Percentiles rank a stretch among this genome's conserved stretches.
Conservation (phyloP, 2,888 invertebrate genomes). For the Scaeva pyrastri region DNA sequence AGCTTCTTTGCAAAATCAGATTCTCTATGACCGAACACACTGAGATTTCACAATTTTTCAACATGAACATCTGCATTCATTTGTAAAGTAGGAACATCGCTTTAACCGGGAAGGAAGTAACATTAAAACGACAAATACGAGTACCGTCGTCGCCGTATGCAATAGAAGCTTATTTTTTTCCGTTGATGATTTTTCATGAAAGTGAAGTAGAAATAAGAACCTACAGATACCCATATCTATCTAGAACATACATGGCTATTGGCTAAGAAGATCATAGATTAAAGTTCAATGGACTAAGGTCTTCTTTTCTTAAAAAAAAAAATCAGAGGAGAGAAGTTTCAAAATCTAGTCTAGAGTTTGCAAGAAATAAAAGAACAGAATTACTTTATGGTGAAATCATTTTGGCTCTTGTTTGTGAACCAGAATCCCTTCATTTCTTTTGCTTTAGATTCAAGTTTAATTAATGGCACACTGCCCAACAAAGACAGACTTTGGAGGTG, state of each 20-base stretch:
- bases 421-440: not conserved
- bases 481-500: constrained; percentile 1
- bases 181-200: not conserved
- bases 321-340: not conserved
- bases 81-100: constrained; percentile 58
- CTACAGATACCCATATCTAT: not conserved
- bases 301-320: not conserved
- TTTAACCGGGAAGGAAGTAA: constrained; percentile 50
- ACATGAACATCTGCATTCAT: constrained; percentile 75
- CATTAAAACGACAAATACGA: constrained; percentile 27
- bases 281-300: constrained; percentile 68
- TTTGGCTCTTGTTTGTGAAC: not conserved
- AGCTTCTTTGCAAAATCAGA: constrained; percentile 42
- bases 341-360: not conserved
- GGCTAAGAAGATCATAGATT: constrained; percentile 40
- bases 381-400: not conserved
- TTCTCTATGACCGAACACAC: constrained; percentile 10
- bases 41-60: constrained; percentile 60
- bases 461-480: constrained; percentile 23
- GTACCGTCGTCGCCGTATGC: no score
- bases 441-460: not conserved
- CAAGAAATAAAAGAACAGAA: constrained; percentile 21
- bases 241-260: not conserved
- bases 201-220: not conserved
- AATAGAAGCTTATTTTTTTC: constrained; percentile 6